phyloP scores from a whole-genome alignment of 1,140 invertebrate species.

The Orchesella cincta region DNA sequence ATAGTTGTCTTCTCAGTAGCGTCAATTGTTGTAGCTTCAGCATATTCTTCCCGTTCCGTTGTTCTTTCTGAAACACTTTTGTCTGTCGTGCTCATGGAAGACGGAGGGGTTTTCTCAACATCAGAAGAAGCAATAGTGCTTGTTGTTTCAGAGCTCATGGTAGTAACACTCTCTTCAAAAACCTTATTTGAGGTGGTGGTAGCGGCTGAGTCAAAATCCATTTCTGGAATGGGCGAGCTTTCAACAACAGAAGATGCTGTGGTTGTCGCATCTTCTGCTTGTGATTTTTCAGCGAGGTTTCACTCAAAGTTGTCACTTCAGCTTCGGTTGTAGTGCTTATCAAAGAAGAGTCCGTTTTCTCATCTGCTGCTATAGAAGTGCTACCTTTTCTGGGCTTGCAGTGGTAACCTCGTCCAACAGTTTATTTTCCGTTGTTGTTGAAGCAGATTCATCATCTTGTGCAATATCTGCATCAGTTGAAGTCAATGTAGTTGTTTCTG shows the following conservation, averaged over 20 bases:
- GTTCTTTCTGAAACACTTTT: background rate
- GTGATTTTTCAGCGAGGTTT: background rate
- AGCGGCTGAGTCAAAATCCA: too few species aligned
- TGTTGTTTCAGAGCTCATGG: too few species aligned
- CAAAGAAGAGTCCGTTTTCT: background rate
- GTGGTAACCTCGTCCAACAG: too few species aligned
- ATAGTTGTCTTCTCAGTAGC: background rate
- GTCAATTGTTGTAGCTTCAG: too few species aligned
- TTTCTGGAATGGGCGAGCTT: too few species aligned
- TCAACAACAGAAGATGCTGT: background rate
- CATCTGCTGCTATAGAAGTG: background rate
- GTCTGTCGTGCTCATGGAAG: background rate
- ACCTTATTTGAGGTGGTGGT: too few species aligned
- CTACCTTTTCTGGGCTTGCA: background rate
- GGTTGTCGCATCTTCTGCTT: background rate
- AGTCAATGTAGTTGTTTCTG: too few species aligned
- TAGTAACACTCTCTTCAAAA: too few species aligned
- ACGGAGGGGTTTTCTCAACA: background rate
- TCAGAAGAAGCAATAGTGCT: background rate
- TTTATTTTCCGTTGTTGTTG: too few species aligned
- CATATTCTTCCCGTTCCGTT: too few species aligned
- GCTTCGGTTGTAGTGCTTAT: background rate
- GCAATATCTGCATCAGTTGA: too few species aligned
- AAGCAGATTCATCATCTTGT: too few species aligned
- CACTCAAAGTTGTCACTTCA: background rate